phyloP scores from a whole-genome alignment of 2,888 invertebrate genomes.

The Stenchaetothrips biformis region DNA sequence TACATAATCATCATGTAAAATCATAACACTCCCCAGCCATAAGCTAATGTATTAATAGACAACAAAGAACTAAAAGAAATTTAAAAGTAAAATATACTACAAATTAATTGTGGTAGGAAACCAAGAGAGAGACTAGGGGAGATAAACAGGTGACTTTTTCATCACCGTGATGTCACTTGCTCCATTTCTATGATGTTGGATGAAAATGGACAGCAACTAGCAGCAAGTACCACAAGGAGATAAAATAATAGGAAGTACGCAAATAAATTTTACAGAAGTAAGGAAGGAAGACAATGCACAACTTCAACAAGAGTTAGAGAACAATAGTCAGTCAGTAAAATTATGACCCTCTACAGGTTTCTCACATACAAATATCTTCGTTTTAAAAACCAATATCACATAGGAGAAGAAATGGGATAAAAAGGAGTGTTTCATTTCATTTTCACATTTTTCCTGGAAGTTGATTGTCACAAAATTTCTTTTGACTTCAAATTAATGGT shows the following conservation, averaged over 20 bases:
- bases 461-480: too few species aligned
- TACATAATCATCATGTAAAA: too few species aligned
- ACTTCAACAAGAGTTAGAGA: not conserved
- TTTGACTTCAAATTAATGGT: too few species aligned
- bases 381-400: not conserved
- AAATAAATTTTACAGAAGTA: not conserved
- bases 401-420: not conserved
- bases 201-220: too few species aligned
- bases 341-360: not conserved
- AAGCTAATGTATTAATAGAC: not conserved
- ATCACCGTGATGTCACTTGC: too few species aligned
- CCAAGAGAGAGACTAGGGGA: too few species aligned
- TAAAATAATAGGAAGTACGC: not conserved
- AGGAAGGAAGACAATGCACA: not conserved
- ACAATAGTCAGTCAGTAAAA: conserved; percentile 1
- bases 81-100: not conserved
- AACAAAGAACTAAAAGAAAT: not conserved
- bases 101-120: too few species aligned
- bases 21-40: not conserved
- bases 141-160: too few species aligned
- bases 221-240: too few species aligned
- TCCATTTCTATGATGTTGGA: too few species aligned
- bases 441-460: too few species aligned
- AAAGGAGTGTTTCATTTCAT: too few species aligned
- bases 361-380: not conserved